Percentiles rank a stretch among this genome's conserved stretches.
Evolutionary conservation across 23 tunicate genomes (phyloP).

Genomic region (Ciona savignyi): DNA sequence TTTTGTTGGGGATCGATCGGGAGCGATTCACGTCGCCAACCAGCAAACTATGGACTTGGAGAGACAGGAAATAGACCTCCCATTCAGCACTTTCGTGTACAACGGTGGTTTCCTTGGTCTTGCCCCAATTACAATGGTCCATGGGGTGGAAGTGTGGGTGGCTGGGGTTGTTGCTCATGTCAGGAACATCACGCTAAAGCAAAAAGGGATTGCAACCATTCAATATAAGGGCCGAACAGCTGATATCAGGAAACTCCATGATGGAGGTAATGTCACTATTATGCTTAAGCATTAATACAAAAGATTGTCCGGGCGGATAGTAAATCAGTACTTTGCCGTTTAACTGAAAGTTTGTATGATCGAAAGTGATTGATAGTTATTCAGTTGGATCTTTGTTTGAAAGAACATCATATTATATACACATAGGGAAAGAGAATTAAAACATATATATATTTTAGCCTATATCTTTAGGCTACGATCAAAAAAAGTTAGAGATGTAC

Average conservation of each 20-base stretch:
- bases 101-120: slow-evolving; percentile 15
- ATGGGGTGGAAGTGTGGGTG: slow-evolving; percentile 21
- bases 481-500: too few species aligned
- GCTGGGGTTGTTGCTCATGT: slow-evolving; percentile 12
- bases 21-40: slow-evolving; percentile 22
- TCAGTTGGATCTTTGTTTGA: too few species aligned
- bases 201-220: slow-evolving; percentile 17
- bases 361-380: too few species aligned
- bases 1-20: slow-evolving; percentile 25
- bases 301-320: too few species aligned
- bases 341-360: too few species aligned
- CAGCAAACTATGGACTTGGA: slow-evolving; percentile 26
- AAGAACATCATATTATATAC: too few species aligned
- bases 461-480: too few species aligned
- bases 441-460: too few species aligned
- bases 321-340: too few species aligned
- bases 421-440: too few species aligned
- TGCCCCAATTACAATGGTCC: slow-evolving; percentile 21
- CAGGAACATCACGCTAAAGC: slow-evolving; percentile 9
- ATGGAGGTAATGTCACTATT: slow-evolving; percentile 12
- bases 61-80: slow-evolving; percentile 17
- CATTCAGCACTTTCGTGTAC: slow-evolving; percentile 20
- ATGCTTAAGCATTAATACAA: too few species aligned
- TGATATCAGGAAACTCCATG: slow-evolving; percentile 10
- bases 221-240: slow-evolving; percentile 9